Base-by-base conservation (phyloP, 2,888 invertebrate species). In the Ophioninae sp. region DNA sequence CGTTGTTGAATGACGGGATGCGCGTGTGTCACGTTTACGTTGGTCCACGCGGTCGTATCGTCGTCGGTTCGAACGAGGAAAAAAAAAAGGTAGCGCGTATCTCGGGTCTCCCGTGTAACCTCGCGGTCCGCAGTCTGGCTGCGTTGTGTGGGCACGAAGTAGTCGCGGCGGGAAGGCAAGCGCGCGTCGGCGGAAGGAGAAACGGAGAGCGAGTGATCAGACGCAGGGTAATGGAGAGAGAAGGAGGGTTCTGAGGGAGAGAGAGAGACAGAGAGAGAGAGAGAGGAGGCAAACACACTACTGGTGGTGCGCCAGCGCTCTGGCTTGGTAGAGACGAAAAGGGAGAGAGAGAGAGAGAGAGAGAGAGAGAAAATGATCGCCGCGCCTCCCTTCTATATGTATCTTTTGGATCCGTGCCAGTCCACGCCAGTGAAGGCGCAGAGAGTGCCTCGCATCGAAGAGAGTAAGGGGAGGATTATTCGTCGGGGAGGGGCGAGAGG, bases 81-180 rank as follows among this genome's bases (percentile, higher is more conserved):
- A 50, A 37, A 62, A 23, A 64, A 70, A 70, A 70, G 62, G 10
- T 20, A 21, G 8, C 44, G 44, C 70, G 44, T 56, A 62, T 72
- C 86, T 87, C 88, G 81, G 81, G 30, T 30, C 85, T 89, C 89
- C 88, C 87, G 87, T 88, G 72, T 79, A 89, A 88, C 92, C 91
- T 92, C 90, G 89, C 93, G 91, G 91, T 90, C 89, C 92, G 93
- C 93, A 93, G 93, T 91, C 93, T 92, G 88, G 92, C 93, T 93
- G 93, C 93, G 92, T 93, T 91, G 91, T 93, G 93, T 79, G 79
- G 79, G 88, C 90, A 87, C 86, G 80, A 85, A 87, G 87, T 77
- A 88, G 88, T 69, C 75, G 83, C 87, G 88, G 89, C 81, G 87
- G 78, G 82, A 84, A 74, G 89, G 89, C 88, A 87, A 87, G 73